Percentiles rank a stretch among this genome's conserved stretches.
phyloP scores from a whole-genome alignment of 2,888 invertebrate genomes.

The Drosophila nr. perissopoda region DNA sequence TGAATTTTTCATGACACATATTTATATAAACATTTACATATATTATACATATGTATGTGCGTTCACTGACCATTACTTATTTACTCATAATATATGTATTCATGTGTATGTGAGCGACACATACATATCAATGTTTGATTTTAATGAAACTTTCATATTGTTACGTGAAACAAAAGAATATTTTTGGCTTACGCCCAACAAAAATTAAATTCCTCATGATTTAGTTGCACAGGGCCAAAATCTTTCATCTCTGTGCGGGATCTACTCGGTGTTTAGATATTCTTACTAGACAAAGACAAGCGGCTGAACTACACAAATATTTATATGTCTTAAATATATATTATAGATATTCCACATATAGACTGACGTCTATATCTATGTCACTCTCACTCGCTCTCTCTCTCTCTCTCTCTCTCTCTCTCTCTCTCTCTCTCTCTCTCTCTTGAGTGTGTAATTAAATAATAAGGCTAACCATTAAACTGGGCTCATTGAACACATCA shows the following conservation, averaged over 20 bases:
- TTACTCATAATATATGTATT: conserved; percentile 8
- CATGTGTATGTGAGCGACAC: conserved; percentile 21
- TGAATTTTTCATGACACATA: conserved; percentile 35
- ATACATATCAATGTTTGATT: conserved; percentile 51
- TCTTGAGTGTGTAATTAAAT: neutral
- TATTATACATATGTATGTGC: neutral
- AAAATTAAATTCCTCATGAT: conserved; percentile 63
- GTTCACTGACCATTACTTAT: conserved; percentile 36
- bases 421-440: neutral
- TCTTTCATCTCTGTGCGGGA: conserved; percentile 40
- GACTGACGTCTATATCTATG: conserved; percentile 17
- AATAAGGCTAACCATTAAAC: neutral
- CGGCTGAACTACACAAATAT: neutral
- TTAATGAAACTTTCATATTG: conserved; percentile 65
- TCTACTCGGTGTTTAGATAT: conserved; percentile 42
- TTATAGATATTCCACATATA: conserved; percentile 5
- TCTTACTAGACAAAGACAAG: conserved; percentile 42
- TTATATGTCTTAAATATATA: conserved; percentile 9
- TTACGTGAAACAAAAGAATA: conserved; percentile 64
- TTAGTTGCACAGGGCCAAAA: conserved; percentile 61
- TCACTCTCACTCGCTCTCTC: conserved; percentile 19
- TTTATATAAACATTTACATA: neutral
- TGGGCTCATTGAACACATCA: neutral
- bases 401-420: conserved; percentile 18
- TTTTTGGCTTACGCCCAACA: conserved; percentile 59